Percentiles rank a stretch among this genome's conserved stretches.
phyloP scores from a whole-genome alignment of 2,888 invertebrate genomes.

The Nipponacmea schrenckii region DNA sequence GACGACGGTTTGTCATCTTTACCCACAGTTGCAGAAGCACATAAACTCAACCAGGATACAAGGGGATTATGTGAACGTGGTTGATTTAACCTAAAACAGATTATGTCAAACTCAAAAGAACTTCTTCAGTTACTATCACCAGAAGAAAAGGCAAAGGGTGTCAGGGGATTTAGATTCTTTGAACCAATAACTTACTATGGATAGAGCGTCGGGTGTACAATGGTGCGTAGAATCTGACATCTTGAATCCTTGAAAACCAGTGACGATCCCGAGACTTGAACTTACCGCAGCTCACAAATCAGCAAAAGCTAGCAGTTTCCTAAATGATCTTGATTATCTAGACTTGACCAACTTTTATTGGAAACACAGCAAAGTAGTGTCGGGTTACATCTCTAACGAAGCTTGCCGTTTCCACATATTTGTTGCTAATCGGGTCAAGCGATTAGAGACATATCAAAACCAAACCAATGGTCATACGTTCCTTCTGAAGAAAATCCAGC shows the following conservation, averaged over 20 bases:
- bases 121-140: not conserved
- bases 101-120: not conserved
- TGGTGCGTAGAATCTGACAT: not conserved
- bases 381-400: not conserved
- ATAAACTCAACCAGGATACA: not conserved
- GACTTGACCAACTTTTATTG: too few species aligned
- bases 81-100: not conserved
- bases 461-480: too few species aligned
- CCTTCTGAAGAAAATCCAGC: not conserved
- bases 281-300: not conserved
- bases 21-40: slow-evolving; percentile 13
- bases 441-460: not conserved
- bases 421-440: slow-evolving; percentile 4
- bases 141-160: too few species aligned
- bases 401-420: not conserved
- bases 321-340: not conserved
- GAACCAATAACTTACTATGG: not conserved
- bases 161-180: not conserved
- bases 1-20: slow-evolving; percentile 36
- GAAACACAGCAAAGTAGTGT: not conserved
- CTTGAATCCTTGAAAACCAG: slow-evolving; percentile 22
- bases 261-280: not conserved
- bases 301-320: not conserved
- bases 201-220: not conserved
- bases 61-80: not conserved